Evolutionary conservation across 2,888 invertebrate species (phyloP).

Genomic region (Melitaea athalia): DNA sequence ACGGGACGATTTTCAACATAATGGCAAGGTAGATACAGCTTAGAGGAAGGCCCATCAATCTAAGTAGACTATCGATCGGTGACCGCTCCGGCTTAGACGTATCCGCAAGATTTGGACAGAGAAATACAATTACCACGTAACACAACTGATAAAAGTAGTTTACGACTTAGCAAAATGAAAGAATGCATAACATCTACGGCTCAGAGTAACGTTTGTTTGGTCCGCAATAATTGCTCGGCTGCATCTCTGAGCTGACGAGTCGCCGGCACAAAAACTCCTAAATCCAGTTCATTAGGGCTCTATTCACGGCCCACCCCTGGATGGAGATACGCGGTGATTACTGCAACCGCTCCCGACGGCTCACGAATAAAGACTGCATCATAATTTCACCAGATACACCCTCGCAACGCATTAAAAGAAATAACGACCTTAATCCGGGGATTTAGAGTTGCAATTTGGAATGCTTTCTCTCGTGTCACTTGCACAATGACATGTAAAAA

Average conservation of each 20-base stretch:
- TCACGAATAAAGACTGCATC: constrained; percentile 83
- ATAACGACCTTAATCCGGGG: constrained; percentile 60
- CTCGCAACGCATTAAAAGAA: constrained; percentile 56
- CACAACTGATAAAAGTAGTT: constrained; percentile 48
- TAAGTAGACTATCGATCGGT: constrained; percentile 63
- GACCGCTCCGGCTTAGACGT: constrained; percentile 51
- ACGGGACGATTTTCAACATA: constrained; percentile 60
- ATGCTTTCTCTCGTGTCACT: constrained; percentile 63
- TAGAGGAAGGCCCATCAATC: constrained; percentile 70
- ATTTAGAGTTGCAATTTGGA: constrained; percentile 63
- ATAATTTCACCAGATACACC: constrained; percentile 82
- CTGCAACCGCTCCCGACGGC: constrained; percentile 83
- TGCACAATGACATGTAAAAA: constrained; percentile 83
- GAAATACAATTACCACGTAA: constrained; percentile 53
- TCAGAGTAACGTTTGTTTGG: constrained; percentile 72
- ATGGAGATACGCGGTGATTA: constrained; percentile 83
- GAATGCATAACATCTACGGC: constrained; percentile 49
- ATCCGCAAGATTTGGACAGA: constrained; percentile 45
- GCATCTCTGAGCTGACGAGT: constrained; percentile 78
- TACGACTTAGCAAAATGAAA: constrained; percentile 60
- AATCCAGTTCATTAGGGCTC: constrained; percentile 83
- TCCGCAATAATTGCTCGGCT: constrained; percentile 78
- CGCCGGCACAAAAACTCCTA: constrained; percentile 81
- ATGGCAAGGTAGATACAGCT: constrained; percentile 61
- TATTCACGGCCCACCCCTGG: constrained; percentile 81